Evolutionary conservation across 2,888 invertebrate species (phyloP), one percentile per base, ranked within the genome.

Genomic region (Calephelis perditalis): DNA sequence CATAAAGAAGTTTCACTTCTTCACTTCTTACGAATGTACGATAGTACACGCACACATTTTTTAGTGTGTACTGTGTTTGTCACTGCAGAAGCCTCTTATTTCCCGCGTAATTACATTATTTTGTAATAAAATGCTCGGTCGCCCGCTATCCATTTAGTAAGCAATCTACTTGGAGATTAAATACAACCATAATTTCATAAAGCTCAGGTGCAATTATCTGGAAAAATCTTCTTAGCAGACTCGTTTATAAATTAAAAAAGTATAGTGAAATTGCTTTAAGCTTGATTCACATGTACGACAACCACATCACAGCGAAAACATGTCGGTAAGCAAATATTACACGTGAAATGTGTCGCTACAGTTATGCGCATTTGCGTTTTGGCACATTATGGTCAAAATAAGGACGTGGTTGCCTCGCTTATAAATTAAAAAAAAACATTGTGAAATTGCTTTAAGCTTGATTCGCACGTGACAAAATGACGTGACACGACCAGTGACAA

Each of bases 101-200:
- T 52, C 35, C 35, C 35, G 52, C 26, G 26, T 52, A 52, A 52
- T 52, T 52, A 26, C 4, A 52, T 52, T 52, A 35, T 49, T 35
- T 49, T 49, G 26, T 49, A 49, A 49, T 49, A 49, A 49, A 49
- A 49, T 35, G 35, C 49, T 49, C 49, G 49, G 49, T 52, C 49
- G 49, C 26, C 10, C 10, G 49, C 49, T 52, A 52, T 52, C 49
- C 26, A 52, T 52, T 52, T 52, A 52, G 26, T 26, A 35, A 15
- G 49, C 49, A 52, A 52, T 52, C 15, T 49, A 26, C 49, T 49
- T 12, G 5, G 10, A 26, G 49, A 49, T 49, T 49, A 26, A 49
- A 49, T 26, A 4, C 49, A 49, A 26, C 15, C 47, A 49, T 52
- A 52, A 52, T 11, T 35, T 52, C 10, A 35, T 52, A 52, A 35